These are phyloP conservation scores for Drosophila kurseongensis DNA, from an alignment of 1,140 invertebrate species.

Conservation along the genomic window DNA sequence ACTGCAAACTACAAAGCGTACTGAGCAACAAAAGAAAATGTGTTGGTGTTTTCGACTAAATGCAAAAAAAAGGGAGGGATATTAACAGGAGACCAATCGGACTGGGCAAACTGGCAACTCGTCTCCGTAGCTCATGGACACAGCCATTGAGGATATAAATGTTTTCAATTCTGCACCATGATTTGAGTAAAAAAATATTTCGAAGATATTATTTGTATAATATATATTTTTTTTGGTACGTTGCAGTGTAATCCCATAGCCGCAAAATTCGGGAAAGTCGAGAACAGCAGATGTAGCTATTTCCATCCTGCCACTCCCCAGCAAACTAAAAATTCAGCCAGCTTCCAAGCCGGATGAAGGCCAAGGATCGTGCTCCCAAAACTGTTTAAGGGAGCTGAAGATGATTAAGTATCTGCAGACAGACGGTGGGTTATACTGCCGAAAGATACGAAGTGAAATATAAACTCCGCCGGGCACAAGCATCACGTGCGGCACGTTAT, in stretches of 20 bases:
- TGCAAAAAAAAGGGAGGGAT: not conserved
- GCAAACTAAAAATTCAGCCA: not conserved
- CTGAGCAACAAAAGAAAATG: not conserved
- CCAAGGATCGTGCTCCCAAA: conserved; percentile 50
- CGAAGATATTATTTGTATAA: too few species aligned
- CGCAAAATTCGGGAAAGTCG: not conserved
- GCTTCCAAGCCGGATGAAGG: conserved; percentile 1
- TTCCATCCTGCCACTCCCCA: not conserved
- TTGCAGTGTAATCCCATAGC: not conserved
- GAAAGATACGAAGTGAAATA: conserved; percentile 8
- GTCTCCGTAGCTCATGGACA: too few species aligned
- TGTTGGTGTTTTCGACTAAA: not conserved
- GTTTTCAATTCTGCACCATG: not conserved
- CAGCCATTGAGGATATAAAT: not conserved
- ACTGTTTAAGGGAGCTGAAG: conserved; percentile 52
- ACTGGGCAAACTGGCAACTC: too few species aligned
- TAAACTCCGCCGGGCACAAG: conserved; percentile 19
- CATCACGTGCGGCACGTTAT: conserved; percentile 72
- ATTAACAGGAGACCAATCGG: too few species aligned
- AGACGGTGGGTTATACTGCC: conserved; percentile 31
- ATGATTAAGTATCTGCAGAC: conserved; percentile 83
- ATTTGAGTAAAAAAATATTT: not conserved
- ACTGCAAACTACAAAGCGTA: conserved; percentile 2
- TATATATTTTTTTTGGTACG: conserved; percentile 9
- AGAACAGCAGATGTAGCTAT: conserved; percentile 3